Base-by-base conservation (phyloP, 2,113 vertebrate species). In the Corythaixoides concolor region DNA sequence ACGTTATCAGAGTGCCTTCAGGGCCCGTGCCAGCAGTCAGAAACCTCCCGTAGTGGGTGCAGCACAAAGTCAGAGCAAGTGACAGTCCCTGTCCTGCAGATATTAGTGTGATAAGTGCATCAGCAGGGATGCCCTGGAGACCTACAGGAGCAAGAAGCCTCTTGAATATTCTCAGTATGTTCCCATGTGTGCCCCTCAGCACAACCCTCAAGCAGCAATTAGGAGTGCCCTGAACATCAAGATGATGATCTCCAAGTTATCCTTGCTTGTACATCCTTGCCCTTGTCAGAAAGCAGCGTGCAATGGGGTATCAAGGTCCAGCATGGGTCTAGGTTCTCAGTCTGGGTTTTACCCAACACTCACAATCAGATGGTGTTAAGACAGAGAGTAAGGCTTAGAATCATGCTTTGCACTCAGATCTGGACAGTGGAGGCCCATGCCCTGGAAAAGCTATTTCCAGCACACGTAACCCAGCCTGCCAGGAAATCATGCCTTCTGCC, bases 81-180 rank as follows among this genome's bases (percentile, higher is more conserved):
- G 5, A 33, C 20, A 52, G 13, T 49, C 69, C 30, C 15, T 35
- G 21, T 73, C 21, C 62, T 56, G 50, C 53, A 64, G 69, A 41
- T 26, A 53, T 7, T 64, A 18, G 5, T 21, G 45, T 85, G 37
- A 14, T 20, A 86, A 77, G 32, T 3, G 15, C 39, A 67, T 32
- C 64, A 63, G 43, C 49, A 78, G 39, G 74, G 30, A 32, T 78
- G n/a, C 8, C 50, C 58, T n/a, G 28, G n/a, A 47, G 9, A 56
- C 56, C 43, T 55, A 15, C 22, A 80, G 43, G 32, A 88, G 17
- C 62, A 77, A 70, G 20, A 1, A 2, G 12, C 33, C 43, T 84
- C 52, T 33, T 22, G 6, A 50, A 62, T 37, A 37, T 26, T 74
- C 37, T 33, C 58, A 56, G 16, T 0, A 0, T 1, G 1, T 39